Evolutionary conservation across 2,797 vertebrate species (phyloP), one percentile per base, ranked within the genome.

Genomic region (Poeciliopsis infans): DNA sequence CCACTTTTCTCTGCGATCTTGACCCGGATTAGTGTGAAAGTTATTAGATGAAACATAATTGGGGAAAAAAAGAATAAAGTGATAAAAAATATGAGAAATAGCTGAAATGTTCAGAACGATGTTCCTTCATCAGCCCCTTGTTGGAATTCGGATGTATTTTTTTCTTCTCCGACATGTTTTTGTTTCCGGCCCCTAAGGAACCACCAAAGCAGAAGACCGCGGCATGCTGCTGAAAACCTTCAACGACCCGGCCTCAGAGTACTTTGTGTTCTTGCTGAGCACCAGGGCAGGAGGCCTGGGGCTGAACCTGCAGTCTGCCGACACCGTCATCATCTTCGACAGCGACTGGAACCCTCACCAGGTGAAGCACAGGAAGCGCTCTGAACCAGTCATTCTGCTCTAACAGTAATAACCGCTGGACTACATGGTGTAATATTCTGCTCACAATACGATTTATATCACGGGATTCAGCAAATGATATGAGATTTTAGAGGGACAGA

Each of bases 281-380:
- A 99, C 98, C 4, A 96, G 98, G 3, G 98, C 98, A 0, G 98
- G 98, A 0, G 98, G 98, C 0, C 95, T 99, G 71, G 98, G 98
- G 0, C 96, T 99, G 25, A 99, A 99, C 84, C 94, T 99, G n/a
- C 98, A 99, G 94, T 97, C 98, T 0, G 98, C 98, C 0, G 98
- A 99, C 87, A 99, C 98, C 0, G 98, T 99, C 81, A 95, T 99
- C 87, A 99, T 99, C 89, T 99, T 97, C 0, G 98, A 99, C 95
- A 98, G 97, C 15, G 98, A 99, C 95, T 99, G 98, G 98, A 99
- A 99, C 85, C 98, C 98, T 0, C 98, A 99, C 89, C 98, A 99
- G 97, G 98, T 98, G 66, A 18, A 41, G 11, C 0, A 25, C 33
- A 2, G 25, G 39, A 68, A 61, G 31, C 31, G 23, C 1, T 25